These are phyloP conservation scores for Uria aalge DNA, from an alignment of 2,113 vertebrate species.

Conservation along the genomic window DNA sequence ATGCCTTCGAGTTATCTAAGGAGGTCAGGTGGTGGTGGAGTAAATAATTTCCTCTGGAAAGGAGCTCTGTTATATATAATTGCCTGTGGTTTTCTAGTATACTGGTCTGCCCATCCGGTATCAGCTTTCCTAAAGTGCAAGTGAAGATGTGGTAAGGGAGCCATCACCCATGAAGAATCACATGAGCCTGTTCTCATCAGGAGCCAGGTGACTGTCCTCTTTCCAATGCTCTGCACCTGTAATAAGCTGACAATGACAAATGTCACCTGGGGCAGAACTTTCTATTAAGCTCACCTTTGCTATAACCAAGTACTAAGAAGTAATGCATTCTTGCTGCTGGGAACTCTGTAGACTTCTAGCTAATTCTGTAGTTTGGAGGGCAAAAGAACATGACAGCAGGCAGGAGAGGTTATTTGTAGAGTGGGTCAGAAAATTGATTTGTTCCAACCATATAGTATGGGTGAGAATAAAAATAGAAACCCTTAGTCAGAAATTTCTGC, in stretches of 20 bases:
- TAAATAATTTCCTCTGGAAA: not conserved
- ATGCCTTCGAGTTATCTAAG: not conserved
- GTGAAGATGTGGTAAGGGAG: not conserved
- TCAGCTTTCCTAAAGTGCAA: not conserved
- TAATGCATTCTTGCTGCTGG: not conserved
- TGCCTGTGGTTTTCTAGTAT: not conserved
- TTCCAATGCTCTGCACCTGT: not conserved
- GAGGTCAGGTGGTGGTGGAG: not conserved
- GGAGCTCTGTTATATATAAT: not conserved
- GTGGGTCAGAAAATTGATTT: slow-evolving; percentile 10
- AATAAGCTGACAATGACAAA: not conserved
- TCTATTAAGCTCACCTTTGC: not conserved
- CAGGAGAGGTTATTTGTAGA: not conserved
- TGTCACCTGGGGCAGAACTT: not conserved
- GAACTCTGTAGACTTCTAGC: not conserved
- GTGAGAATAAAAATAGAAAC: slow-evolving; percentile 30
- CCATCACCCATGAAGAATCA: not conserved
- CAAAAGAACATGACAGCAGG: not conserved
- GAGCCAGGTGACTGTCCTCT: not conserved
- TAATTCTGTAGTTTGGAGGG: not conserved
- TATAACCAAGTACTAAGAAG: not conserved
- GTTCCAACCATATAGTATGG: not conserved
- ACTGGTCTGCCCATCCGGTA: not conserved
- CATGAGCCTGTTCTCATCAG: not conserved
- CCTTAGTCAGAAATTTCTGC: not conserved